Percentiles rank a stretch among this genome's conserved stretches.
Conservation (phyloP, 2,888 invertebrate genomes). For the Hyles lineata region DNA sequence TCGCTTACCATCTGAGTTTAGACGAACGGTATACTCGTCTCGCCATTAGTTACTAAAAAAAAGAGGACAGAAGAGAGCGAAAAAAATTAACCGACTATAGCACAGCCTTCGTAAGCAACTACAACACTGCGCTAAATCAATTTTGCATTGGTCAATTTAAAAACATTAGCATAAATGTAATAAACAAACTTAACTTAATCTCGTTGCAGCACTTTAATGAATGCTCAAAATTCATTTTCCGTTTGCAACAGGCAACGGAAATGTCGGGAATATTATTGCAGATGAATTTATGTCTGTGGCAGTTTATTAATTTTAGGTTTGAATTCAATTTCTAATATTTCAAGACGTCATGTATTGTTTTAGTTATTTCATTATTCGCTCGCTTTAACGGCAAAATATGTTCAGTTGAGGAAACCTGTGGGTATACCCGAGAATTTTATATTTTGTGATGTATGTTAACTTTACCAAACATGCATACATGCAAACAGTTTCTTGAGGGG, state of each 20-base stretch:
- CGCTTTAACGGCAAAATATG: no score
- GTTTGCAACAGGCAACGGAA: not conserved
- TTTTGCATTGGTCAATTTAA: not conserved
- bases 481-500: no score
- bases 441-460: no score
- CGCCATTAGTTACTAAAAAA: no score
- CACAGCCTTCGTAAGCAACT: not conserved
- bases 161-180: not conserved
- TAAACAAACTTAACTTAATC: not conserved
- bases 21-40: no score
- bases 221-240: not conserved
- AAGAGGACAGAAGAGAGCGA: no score
- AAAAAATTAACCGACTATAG: not conserved
- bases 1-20: no score
- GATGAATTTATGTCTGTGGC: not conserved
- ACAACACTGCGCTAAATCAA: not conserved
- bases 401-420: no score
- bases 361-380: not conserved
- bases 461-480: no score
- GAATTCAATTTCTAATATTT: not conserved
- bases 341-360: not conserved
- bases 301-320: not conserved
- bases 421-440: no score
- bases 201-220: not conserved
- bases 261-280: not conserved